Percentiles rank a stretch among this genome's conserved stretches.
Evolutionary conservation across 1,140 invertebrate species (phyloP).

Genomic region (Eriosoma lanigerum): DNA sequence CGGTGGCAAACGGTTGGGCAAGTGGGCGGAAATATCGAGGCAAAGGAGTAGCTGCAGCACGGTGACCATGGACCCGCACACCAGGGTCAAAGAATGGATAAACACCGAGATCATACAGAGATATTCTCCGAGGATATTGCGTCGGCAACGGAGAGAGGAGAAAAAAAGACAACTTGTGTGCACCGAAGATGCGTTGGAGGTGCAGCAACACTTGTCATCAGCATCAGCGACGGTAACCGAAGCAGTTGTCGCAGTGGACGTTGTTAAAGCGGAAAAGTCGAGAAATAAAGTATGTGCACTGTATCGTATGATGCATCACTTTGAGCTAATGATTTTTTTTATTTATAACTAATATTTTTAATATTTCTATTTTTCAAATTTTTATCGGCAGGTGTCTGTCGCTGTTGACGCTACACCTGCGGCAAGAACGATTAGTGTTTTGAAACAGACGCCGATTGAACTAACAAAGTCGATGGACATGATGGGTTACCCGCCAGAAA

Average conservation of each 20-base stretch:
- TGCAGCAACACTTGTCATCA: too few species aligned
- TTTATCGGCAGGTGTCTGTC: conserved; percentile 64
- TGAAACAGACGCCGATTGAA: conserved; percentile 75
- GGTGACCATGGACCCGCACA: conserved; percentile 71
- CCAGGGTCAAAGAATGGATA: conserved; percentile 84
- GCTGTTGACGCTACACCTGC: conserved; percentile 74
- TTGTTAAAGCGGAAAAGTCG: not conserved
- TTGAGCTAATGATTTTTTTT: too few species aligned
- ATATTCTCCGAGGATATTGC: conserved; percentile 68
- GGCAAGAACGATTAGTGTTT: conserved; percentile 69
- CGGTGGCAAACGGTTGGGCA: conserved; percentile 66
- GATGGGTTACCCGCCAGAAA: conserved; percentile 22
- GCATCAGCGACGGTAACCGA: too few species aligned
- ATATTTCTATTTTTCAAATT: too few species aligned
- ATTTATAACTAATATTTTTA: too few species aligned
- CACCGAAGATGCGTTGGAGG: not conserved
- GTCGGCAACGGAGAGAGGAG: conserved; percentile 19
- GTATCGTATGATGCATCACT: not conserved
- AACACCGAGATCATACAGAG: conserved; percentile 66
- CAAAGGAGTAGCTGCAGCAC: conserved; percentile 73
- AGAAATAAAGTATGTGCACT: conserved; percentile 42
- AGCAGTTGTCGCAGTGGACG: too few species aligned
- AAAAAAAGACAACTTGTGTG: conserved; percentile 38
- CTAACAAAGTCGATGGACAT: conserved; percentile 62
- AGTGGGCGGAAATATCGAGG: conserved; percentile 66